Conservation (phyloP, 2,888 invertebrate species). For the Norana najaformis region DNA sequence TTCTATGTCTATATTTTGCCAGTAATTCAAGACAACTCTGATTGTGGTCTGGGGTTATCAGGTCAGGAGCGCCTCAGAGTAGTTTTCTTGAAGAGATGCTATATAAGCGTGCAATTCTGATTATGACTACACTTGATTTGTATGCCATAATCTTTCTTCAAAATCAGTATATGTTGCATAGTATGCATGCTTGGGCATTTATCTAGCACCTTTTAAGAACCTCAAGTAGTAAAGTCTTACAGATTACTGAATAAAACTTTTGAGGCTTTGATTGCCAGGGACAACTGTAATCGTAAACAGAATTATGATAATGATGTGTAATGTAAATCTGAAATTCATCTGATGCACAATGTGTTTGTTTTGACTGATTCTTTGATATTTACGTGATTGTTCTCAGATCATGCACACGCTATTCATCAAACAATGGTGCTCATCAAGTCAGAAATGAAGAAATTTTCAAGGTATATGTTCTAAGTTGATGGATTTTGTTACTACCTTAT, state of each 20-base stretch:
- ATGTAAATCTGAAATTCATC: background rate
- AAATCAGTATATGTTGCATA: too few relatives aligned
- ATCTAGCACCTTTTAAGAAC: background rate
- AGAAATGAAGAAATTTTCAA: background rate
- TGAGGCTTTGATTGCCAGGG: background rate
- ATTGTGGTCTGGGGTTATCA: too few relatives aligned
- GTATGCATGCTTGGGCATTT: background rate
- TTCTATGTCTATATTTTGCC: too few relatives aligned
- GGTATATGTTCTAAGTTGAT: background rate
- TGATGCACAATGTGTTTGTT: background rate
- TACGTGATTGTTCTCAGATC: background rate
- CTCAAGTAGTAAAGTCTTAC: too few relatives aligned
- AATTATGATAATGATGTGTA: too few relatives aligned
- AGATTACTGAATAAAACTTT: background rate
- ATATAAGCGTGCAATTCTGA: too few relatives aligned
- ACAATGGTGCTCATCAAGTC: conserved; percentile 13
- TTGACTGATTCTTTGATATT: background rate
- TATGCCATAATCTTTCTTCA: too few relatives aligned
- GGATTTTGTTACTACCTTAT: background rate
- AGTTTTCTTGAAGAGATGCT: too few relatives aligned
- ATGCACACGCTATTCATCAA: background rate
- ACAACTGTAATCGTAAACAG: too few relatives aligned
- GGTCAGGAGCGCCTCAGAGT: too few relatives aligned
- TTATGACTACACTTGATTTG: too few relatives aligned
- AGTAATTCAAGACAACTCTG: too few relatives aligned